Evolutionary conservation across 1,140 invertebrate species (phyloP), one percentile per base, ranked within the genome.

Genomic region (Aphis gossypii): DNA sequence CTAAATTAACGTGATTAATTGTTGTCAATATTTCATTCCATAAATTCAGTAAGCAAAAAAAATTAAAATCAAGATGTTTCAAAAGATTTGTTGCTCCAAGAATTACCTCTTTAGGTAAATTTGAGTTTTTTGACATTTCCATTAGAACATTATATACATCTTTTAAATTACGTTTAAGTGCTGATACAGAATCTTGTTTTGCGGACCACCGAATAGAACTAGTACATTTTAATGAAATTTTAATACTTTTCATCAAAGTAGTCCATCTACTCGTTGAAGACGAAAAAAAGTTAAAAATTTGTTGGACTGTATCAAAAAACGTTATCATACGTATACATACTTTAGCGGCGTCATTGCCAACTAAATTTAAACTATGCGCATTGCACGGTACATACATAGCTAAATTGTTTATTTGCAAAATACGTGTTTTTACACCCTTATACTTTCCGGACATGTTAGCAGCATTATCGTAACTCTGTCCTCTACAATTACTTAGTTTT

Each of bases 391-490:
- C 51, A 93, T 93, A 94, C 60, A 89, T 60, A 30, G 86, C 86
- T 11, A 25, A 54, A 25, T 86, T 30, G 30, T 94, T 94, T 83
- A 51, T 94, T 93, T 94, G 46, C 23, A 92, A 44, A 44, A 95
- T 94, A 88, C 83, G 83, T 25, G 94, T 92, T 94, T 95, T 94
- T 60, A 95, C 94, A 51, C 95, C 94, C n/a, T 93, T 93, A 90
- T 95, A 94, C 25, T 91, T 94, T 46, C 94, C 95, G 86, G 94
- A 94, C 94, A 95, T 95, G 83, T 95, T 95, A 14, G 48, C 21
- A 30, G 94, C 95, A 94, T 95, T 95, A 86, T 95, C 94, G 92
- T 95, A 95, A 25, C 94, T 94, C 91, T 95, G 94, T 21, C 94
- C 95, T 54, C 95, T 93, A 88, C 94, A 90, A 68, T 90, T 20